Percentiles rank a stretch among this genome's conserved stretches.
Conservation (phyloP, 2,888 invertebrate genomes). For the Amiota mariae region DNA sequence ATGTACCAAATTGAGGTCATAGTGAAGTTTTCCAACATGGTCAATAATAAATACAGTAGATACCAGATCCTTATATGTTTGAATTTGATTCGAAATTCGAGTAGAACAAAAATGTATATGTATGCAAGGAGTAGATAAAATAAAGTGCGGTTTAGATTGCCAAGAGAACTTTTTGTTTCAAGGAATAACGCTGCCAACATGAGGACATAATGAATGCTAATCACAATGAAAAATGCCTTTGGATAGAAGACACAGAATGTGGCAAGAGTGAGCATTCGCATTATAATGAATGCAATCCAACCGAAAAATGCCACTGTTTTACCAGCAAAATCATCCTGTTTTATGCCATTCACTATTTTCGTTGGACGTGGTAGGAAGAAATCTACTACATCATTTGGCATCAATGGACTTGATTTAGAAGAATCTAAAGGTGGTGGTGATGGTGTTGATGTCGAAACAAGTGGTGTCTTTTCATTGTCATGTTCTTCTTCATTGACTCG, state of each 20-base stretch:
- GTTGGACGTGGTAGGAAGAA: constrained; percentile 73
- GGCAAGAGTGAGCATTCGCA: constrained; percentile 81
- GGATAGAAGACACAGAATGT: constrained; percentile 82
- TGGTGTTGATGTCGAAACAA: constrained; percentile 37
- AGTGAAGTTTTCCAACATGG: constrained; percentile 79
- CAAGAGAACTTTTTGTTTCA: constrained; percentile 76
- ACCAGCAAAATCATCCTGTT: constrained; percentile 83
- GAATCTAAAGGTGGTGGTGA: constrained; percentile 35
- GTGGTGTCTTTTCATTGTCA: constrained; percentile 51
- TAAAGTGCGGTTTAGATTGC: constrained; percentile 75
- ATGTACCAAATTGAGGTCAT: constrained; percentile 83
- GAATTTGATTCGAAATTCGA: constrained; percentile 87
- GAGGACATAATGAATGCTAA: constrained; percentile 79
- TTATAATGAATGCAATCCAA: constrained; percentile 84
- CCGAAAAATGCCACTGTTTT: constrained; percentile 82
- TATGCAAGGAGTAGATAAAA: constrained; percentile 83
- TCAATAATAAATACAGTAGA: constrained; percentile 79
- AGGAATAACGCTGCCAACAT: constrained; percentile 79
- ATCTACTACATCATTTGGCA: constrained; percentile 67
- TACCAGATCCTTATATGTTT: constrained; percentile 82
- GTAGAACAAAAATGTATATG: constrained; percentile 83
- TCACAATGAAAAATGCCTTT: constrained; percentile 76
- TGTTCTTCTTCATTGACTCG: constrained; percentile 74
- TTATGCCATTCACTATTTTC: constrained; percentile 78
- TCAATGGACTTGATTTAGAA: constrained; percentile 40